These are phyloP conservation scores for Lochmaea capreae DNA, from an alignment of 2,888 invertebrate species.

Conservation along the genomic window DNA sequence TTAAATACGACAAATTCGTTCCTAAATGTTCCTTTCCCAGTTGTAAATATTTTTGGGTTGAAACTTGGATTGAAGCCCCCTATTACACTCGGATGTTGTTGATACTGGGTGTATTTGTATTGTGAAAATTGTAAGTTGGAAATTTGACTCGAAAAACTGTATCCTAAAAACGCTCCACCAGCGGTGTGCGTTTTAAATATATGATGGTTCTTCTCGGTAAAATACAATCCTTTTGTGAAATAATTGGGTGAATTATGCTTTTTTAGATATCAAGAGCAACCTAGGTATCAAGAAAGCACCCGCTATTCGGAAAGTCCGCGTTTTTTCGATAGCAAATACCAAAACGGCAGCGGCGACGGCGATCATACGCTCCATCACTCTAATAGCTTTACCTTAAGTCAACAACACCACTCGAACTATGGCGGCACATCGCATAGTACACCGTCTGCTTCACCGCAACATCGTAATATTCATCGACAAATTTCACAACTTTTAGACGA, in stretches of 20 bases:
- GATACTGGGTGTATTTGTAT: too few species aligned
- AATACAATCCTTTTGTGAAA: too few species aligned
- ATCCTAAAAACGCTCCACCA: too few species aligned
- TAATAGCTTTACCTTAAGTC: slow-evolving; percentile 72
- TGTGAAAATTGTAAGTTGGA: too few species aligned
- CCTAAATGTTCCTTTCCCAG: too few species aligned
- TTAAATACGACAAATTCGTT: too few species aligned
- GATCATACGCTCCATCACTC: slow-evolving; percentile 67
- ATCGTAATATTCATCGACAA: slow-evolving; percentile 70
- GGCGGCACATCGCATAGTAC: slow-evolving; percentile 66
- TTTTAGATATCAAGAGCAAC: slow-evolving; percentile 40
- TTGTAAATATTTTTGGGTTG: too few species aligned
- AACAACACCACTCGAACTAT: slow-evolving; percentile 68
- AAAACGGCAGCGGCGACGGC: slow-evolving; percentile 50
- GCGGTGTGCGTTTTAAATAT: too few species aligned
- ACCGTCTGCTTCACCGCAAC: slow-evolving; percentile 75
- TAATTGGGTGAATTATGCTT: background rate
- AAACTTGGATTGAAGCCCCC: too few species aligned
- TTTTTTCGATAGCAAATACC: slow-evolving; percentile 56
- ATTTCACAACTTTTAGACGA: slow-evolving; percentile 67
- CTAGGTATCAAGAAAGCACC: slow-evolving; percentile 45
- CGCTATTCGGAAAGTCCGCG: slow-evolving; percentile 54
- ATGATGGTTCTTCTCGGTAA: too few species aligned
- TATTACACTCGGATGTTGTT: too few species aligned
- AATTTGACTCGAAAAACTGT: too few species aligned